Conservation (phyloP, 2,113 vertebrate genomes). For the Ctenomys sociabilis region DNA sequence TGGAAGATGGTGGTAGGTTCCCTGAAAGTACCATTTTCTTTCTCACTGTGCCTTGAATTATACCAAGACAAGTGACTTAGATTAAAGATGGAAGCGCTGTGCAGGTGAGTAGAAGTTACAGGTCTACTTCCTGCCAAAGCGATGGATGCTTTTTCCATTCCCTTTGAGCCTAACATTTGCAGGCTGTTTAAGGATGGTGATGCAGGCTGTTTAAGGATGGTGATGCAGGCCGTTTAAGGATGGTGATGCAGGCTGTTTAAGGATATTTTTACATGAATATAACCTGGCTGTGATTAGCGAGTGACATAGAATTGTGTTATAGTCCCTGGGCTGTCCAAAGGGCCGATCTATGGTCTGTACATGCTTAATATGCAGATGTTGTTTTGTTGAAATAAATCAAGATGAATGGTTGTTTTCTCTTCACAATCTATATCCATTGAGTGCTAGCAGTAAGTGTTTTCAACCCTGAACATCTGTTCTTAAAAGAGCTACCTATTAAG, state of each 20-base stretch:
- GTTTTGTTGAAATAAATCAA: conserved; percentile 19
- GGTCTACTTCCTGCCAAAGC: not conserved
- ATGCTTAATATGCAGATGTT: conserved; percentile 34
- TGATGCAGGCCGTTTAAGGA: not conserved
- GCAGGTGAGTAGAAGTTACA: not conserved
- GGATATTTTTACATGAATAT: not conserved
- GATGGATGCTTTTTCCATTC: not conserved
- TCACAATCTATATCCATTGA: not conserved
- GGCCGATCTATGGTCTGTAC: conserved; percentile 41
- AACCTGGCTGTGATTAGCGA: not conserved
- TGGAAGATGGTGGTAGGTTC: too few relatives aligned
- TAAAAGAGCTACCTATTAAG: not conserved
- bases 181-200: not conserved
- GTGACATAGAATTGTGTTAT: not conserved
- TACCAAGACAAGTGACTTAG: not conserved
- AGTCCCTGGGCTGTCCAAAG: not conserved
- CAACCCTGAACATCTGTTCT: conserved; percentile 4
- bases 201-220: not conserved
- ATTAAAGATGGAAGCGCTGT: not conserved
- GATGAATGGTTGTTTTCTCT: not conserved
- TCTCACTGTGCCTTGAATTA: not conserved
- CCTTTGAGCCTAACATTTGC: not conserved
- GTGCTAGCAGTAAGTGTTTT: not conserved
- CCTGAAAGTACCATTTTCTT: not conserved
- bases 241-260: too few relatives aligned